Base-by-base conservation (phyloP, 92 coral and sea anemone genomes). In the Epizoanthus illoricatus region DNA sequence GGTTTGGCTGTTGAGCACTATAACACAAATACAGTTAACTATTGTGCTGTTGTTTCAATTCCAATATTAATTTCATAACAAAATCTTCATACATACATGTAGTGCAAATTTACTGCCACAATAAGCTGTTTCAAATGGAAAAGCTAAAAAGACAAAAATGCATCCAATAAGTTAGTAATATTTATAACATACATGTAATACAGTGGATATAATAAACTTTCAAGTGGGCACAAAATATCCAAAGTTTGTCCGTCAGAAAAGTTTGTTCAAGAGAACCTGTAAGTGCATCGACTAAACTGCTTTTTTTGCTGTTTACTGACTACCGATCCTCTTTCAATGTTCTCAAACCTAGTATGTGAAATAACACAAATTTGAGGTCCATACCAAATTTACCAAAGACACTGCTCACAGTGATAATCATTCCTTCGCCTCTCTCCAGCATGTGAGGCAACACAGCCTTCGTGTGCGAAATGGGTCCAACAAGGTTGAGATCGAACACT, bases 401-500 rank as follows among this genome's bases (percentile, higher is more conserved):
- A 86, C 98, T 95, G 87, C 95, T 92, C 7, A 92, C 90, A 7
- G 94, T 90, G 56, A 86, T 93, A 79, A 95, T 81, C 75, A 90
- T 87, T 52, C 98, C 98, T 61, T 84, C 61, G 0, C 79, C 85
- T 16, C 88, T 91, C 23, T 85, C 87, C 71, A 90, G 69, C 98
- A 95, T 95, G 85, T 91, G 85, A 0, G 95, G 95, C 12, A 92
- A 87, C 58, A 95, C 93, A n/a, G 92, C 91, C 65, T 95, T 95
- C 33, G 97, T 95, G 71, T 92, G 75, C 0, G 98, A 95, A 45
- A 92, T 89, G 41, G 97, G 80, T 2, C 98, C 98, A 69, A 95
- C 71, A 21, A 88, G 66, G 79, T 95, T 95, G 7, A 90, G 71
- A 71, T 92, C 92, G 54, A 95, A 59, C 41, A 95, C 70, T 6